Base-by-base conservation (phyloP, 2,797 vertebrate genomes). In the Notoglanidium macrostoma region DNA sequence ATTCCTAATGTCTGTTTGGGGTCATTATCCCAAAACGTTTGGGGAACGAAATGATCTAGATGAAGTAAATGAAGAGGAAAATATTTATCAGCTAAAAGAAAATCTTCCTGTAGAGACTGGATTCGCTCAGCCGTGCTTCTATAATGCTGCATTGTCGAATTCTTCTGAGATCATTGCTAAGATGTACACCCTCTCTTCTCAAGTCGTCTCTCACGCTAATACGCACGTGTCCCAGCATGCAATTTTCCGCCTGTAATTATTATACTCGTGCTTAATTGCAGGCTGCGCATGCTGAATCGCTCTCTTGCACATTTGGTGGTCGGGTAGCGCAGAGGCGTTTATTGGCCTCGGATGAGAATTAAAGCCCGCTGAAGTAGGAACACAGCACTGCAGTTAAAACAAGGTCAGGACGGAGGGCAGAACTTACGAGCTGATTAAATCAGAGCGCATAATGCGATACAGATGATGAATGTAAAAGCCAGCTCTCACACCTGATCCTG, bases 161-260 rank as follows among this genome's bases (percentile, higher is more conserved):
- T n/a, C 57, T n/a, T 17, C 21, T 73, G 61, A 51, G n/a, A 51
- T 35, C 15, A 3, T 46, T 9, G 44, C 12, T 63, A 11, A 32
- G 44, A n/a, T 51, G 23, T 26, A 26, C 40, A 12, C 40, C 14
- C 15, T 32, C 40, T 35, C 44, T 54, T 44, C 55, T 83, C 32
- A 67, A 76, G 32, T 67, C 70, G 29, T 57, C 70, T 55, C 59
- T 59, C 21, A 17, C 26, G 35, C 55, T 61, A 80, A 61, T 80
- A 26, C 26, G 32, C 57, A 26, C 21, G 29, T 83, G 68, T 84
- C 73, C 72, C 86, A 49, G 80, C 29, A 10, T 44, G 57, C 26
- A 72, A 46, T 32, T 26, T 59, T 79, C 61, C 29, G 6, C 46
- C n/a, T 19, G 0, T 89, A 88, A 89, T 90, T 88, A 87, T 88